Base-by-base conservation (phyloP, 1,140 invertebrate genomes). In the Procambarus virginalis region DNA sequence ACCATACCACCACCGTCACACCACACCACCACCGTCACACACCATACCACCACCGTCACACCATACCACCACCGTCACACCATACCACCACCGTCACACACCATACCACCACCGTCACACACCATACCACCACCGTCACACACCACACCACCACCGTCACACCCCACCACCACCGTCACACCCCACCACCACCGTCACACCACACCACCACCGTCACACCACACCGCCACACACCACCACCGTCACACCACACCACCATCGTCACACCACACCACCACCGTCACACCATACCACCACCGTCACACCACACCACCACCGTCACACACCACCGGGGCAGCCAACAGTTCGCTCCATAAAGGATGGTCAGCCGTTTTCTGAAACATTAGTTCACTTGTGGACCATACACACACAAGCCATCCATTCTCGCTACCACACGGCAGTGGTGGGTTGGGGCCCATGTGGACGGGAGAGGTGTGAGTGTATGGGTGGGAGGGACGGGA, bases 281-380 rank as follows among this genome's bases (percentile, higher is more conserved):
- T 64, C 60, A 64, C 60, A 34, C 34, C 34, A 34, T 4, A 64
- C 60, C 60, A 64, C 17, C 60, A 64, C 17, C 9, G 17, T 17
- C 60, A 64, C 60, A 64, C 60, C 60, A 64, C 60, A 64, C 20
- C 17, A 64, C 60, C 60, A 64, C 60, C 60, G 17, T 64, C 60
- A 64, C 60, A 64, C 12, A 64, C 2, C 51, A 9, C 8, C 12
- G 51, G 8, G 12, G 51, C 51, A 12, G 45, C 58, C 80, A 58
- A 20, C 80, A 34, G 12, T 20, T 22, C 80, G n/a, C 60, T 17
- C 80, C 55, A 68, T 64, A 68, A 68, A 46, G 55, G 60, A 83
- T 79, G 60, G 81, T 49, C 81, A 68, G 46, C 34, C 60, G 60
- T 83, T 83, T 83, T 83, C 81, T 83, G 60, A 83, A 68, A 83